These are phyloP conservation scores for Cyaniris semiargus DNA, from an alignment of 2,888 invertebrate genomes.

Conservation along the genomic window DNA sequence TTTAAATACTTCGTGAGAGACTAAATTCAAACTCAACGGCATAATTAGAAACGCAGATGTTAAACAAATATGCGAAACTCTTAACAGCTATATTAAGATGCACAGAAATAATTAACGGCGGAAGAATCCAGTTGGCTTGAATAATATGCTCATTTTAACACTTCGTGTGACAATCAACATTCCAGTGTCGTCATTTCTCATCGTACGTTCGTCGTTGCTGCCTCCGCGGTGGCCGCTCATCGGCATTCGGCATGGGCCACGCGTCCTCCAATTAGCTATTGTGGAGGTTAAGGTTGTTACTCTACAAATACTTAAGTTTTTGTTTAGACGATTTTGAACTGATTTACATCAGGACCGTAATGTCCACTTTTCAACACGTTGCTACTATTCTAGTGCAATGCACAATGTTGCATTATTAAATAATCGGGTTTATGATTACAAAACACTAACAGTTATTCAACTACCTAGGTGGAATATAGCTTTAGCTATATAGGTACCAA, in stretches of 20 bases:
- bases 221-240: conserved; percentile 27
- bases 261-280: conserved; percentile 30
- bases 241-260: conserved; percentile 24
- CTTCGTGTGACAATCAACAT: conserved; percentile 43
- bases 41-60: conserved; percentile 8
- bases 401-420: too few species aligned
- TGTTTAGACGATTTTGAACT: not conserved
- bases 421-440: too few species aligned
- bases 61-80: conserved; percentile 21
- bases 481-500: too few species aligned
- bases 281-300: conserved; percentile 17
- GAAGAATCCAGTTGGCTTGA: conserved; percentile 31
- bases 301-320: conserved; percentile 23
- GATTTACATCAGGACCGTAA: not conserved
- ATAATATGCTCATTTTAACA: conserved; percentile 36
- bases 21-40: not conserved
- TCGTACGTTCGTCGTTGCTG: not conserved
- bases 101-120: conserved; percentile 1
- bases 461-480: too few species aligned
- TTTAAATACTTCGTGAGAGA: not conserved
- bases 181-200: conserved; percentile 36
- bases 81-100: conserved; percentile 24
- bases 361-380: not conserved
- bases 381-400: too few species aligned
- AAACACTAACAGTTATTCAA: too few species aligned